Conservation (phyloP, 2,797 vertebrate species). For the Acridotheres tristis region DNA sequence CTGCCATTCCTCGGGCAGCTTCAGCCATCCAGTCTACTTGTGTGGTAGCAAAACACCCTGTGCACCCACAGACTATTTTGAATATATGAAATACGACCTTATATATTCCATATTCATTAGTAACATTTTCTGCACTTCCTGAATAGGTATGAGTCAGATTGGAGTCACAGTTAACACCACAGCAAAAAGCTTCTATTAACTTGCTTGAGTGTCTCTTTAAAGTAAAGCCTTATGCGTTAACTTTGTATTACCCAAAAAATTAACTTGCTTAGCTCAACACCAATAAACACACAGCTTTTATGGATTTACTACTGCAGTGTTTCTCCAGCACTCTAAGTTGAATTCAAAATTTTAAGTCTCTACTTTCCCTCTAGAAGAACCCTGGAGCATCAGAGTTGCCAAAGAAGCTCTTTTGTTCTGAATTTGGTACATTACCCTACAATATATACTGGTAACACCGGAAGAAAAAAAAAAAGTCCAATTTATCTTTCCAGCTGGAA, state of each 20-base stretch:
- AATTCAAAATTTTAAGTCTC: background rate
- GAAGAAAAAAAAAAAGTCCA: background rate
- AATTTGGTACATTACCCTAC: background rate
- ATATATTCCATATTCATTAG: slow-evolving; percentile 42
- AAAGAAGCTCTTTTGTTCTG: background rate
- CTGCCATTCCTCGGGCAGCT: fast-evolving
- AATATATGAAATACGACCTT: slow-evolving; percentile 6
- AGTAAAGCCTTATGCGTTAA: background rate
- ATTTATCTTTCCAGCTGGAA: background rate
- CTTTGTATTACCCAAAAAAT: background rate
- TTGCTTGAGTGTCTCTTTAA: background rate
- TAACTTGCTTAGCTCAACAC: background rate
- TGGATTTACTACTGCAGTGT: background rate
- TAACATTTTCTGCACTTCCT: background rate
- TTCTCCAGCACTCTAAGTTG: background rate
- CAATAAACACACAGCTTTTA: background rate
- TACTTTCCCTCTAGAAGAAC: background rate
- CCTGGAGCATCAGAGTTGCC: background rate
- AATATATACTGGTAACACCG: background rate
- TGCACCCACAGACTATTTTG: background rate
- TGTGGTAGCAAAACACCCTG: background rate
- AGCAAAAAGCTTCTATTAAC: background rate
- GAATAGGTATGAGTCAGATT: slow-evolving; percentile 16
- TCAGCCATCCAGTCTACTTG: background rate
- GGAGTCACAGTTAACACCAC: background rate